Conservation (phyloP, 1,140 invertebrate species). For the Lanistes nyassanus region DNA sequence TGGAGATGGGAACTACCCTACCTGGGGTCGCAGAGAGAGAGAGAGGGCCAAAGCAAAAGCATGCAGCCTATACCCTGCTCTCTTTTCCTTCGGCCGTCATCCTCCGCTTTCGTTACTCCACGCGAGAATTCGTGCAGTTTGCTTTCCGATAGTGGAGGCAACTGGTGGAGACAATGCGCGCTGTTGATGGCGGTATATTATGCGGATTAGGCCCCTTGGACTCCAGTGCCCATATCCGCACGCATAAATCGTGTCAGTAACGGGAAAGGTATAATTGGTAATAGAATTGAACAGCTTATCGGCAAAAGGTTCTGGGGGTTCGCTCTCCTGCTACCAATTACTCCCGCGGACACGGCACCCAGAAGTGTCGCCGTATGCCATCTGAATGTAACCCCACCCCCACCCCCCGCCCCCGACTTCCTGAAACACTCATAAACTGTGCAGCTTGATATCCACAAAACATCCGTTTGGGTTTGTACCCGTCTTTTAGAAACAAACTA, state of each 20-base stretch:
- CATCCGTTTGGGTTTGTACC: no score
- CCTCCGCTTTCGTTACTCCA: slow-evolving; percentile 6
- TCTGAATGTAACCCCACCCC: no score
- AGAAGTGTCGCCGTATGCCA: not conserved
- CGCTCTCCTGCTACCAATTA: not conserved
- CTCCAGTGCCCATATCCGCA: not conserved
- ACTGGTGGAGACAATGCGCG: slow-evolving; percentile 7
- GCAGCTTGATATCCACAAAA: no score
- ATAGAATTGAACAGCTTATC: not conserved
- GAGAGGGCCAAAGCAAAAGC: no score
- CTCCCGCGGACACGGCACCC: not conserved
- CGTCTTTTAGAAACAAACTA: no score
- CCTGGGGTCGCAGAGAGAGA: no score
- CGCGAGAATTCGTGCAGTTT: slow-evolving; percentile 5
- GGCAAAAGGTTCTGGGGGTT: not conserved
- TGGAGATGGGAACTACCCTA: slow-evolving; percentile 6
- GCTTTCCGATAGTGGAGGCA: slow-evolving; percentile 5
- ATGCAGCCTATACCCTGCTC: no score
- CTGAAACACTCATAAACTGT: no score
- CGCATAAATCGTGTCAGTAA: slow-evolving; percentile 6
- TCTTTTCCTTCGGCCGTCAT: not conserved
- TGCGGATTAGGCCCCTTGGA: slow-evolving; percentile 14
- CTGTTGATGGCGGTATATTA: slow-evolving; percentile 6
- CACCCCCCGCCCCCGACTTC: no score
- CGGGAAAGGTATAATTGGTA: not conserved